phyloP scores from a whole-genome alignment of 2,888 invertebrate genomes.

The Synergus japonicus region DNA sequence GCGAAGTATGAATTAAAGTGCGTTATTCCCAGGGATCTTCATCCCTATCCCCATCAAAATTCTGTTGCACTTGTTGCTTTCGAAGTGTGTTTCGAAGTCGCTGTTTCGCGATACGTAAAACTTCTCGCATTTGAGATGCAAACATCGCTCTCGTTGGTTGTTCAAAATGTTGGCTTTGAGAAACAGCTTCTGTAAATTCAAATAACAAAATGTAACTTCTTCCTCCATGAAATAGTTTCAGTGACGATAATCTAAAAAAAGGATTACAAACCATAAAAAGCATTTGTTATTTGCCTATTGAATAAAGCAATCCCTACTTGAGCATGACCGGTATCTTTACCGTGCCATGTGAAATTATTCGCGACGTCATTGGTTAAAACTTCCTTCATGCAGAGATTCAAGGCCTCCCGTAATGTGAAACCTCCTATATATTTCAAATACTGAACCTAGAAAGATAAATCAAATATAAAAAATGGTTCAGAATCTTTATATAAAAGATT shows the following conservation, averaged over 20 bases:
- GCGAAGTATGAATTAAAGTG: not conserved
- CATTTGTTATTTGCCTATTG: constrained; percentile 38
- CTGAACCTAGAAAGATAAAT: not conserved
- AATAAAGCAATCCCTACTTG: constrained; percentile 31
- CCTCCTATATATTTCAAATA: constrained; percentile 37
- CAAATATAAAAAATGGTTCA: not conserved
- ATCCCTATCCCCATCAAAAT: constrained; percentile 22
- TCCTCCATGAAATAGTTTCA: not conserved
- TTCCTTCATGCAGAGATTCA: constrained; percentile 38
- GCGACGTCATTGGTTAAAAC: constrained; percentile 32
- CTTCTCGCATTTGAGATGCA: constrained; percentile 35
- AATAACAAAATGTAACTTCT: not conserved
- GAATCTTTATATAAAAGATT: not conserved
- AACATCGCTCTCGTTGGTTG: constrained; percentile 38
- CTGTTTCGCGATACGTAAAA: constrained; percentile 32
- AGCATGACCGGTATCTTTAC: constrained; percentile 32
- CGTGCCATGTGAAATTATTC: constrained; percentile 35
- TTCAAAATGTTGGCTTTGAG: constrained; percentile 32
- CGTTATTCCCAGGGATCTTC: constrained; percentile 35
- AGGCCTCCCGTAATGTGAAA: constrained; percentile 24
- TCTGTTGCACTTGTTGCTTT: constrained; percentile 38
- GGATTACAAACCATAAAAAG: constrained; percentile 19
- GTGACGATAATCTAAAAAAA: not conserved
- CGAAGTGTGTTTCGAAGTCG: constrained; percentile 33
- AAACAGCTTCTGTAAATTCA: constrained; percentile 28